A percentile compares a stretch with the other conserved stretches of the same genome.
Conservation (phyloP, 2,113 vertebrate genomes). For the Chelonoidis abingdonii region DNA sequence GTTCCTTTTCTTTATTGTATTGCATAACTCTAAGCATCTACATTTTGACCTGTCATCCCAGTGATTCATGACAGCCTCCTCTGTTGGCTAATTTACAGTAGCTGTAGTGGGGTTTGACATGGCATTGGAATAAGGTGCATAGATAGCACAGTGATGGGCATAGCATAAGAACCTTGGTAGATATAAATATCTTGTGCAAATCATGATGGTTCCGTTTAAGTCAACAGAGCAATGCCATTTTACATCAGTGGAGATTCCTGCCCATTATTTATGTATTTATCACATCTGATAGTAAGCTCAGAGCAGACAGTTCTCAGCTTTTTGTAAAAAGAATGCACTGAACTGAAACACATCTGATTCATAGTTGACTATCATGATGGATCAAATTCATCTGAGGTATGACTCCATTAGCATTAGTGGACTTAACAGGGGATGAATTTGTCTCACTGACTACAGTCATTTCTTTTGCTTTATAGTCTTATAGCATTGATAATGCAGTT, state of each 20-base stretch:
- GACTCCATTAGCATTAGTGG: not conserved
- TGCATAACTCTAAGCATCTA: not conserved
- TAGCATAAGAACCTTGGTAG: not conserved
- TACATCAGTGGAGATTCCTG: too few species aligned
- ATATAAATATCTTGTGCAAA: not conserved
- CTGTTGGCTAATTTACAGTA: not conserved
- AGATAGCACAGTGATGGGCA: not conserved
- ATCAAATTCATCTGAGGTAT: rapidly evolving
- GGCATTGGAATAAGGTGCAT: not conserved
- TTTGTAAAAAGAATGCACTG: not conserved
- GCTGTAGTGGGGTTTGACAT: not conserved
- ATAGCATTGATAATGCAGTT: not conserved
- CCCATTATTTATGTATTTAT: not conserved
- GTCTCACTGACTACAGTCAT: not conserved
- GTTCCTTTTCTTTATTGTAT: not conserved
- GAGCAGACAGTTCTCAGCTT: not conserved
- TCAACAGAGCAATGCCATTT: too few species aligned
- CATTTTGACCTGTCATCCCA: not conserved
- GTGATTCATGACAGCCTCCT: not conserved
- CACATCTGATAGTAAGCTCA: rapidly evolving
- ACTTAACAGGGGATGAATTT: not conserved
- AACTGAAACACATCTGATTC: not conserved
- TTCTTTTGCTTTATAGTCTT: not conserved
- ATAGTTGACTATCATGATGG: not conserved
- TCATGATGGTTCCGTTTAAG: not conserved